Evolutionary conservation across 2,113 vertebrate genomes (phyloP).

Genomic region (Ondatra zibethicus): DNA sequence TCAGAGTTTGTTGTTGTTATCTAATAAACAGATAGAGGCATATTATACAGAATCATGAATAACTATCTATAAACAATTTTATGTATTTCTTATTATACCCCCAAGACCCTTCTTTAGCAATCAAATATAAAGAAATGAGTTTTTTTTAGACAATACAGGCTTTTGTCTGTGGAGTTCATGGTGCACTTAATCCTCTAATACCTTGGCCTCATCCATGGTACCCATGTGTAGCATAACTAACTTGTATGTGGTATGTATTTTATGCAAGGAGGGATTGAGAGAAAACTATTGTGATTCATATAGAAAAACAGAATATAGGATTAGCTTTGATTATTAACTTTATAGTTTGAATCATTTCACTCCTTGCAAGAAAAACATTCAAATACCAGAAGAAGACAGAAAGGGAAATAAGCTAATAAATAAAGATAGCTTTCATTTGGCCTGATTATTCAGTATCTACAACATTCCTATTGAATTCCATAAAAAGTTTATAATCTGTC

Average conservation of each 20-base stretch:
- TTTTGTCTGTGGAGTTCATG: neutral
- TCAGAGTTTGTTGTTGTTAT: neutral
- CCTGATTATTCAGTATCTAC: neutral
- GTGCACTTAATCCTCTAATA: neutral
- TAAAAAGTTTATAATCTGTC: neutral
- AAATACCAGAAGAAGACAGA: neutral
- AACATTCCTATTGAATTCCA: neutral
- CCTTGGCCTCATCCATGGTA: too few species aligned
- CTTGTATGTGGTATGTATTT: neutral
- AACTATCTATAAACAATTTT: neutral
- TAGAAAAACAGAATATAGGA: neutral
- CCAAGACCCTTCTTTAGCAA: neutral
- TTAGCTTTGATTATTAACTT: neutral
- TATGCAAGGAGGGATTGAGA: neutral
- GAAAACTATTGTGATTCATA: neutral
- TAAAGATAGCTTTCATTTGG: slow-evolving; percentile 32
- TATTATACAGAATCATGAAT: neutral
- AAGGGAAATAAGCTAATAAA: neutral
- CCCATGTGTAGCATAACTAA: neutral
- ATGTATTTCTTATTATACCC: neutral
- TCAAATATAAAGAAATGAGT: neutral
- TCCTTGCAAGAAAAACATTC: neutral
- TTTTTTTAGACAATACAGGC: neutral
- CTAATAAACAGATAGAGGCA: neutral
- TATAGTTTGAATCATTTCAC: neutral